Base-by-base conservation (phyloP, 2,797 vertebrate genomes). In the Acridotheres tristis region DNA sequence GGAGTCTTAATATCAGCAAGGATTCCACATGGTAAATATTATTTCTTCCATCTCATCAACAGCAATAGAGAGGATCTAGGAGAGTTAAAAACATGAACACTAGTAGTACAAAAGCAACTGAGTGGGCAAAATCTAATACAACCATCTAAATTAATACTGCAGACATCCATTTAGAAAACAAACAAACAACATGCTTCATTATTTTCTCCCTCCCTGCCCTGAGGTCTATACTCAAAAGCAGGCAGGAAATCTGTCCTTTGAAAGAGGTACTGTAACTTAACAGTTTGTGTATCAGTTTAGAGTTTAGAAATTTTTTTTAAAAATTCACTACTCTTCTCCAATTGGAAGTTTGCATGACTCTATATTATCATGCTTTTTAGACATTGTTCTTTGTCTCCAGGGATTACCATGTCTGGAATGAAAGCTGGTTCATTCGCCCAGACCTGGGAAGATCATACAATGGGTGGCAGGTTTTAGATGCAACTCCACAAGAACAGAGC, bases 341-440 rank as follows among this genome's bases (percentile, higher is more conserved):
- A 18, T 1, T 58, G 42, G 27, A 90, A 69, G 29, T 50, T 30
- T 43, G 18, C 36, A 27, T 51, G n/a, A 17, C 47, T 85, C 42
- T 21, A 0, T 34, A 13, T 55, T 17, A 43, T 34, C 2, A 13
- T 23, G 26, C 32, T 54, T 87, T 74, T 65, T 82, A 85, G 71
- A 90, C 58, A 48, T 5, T 83, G n/a, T 65, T 80, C 34, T 92
- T 48, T 89, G 48, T 91, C 74, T 93, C 22, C 90, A 99, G 99
- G 99, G 99, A 99, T 94, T 99, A 97, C 67, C 99, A 99, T 0
- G 99, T 99, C 86, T 99, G 99, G 99, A 97, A 98, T 0, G 99
- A 99, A 92, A 97, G 96, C 22, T 99, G 98, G 98, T 99, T 99
- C 97, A 89, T 47, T 87, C 97, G 98, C n/a, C 98, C 97, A 8